Conservation (phyloP, 2,797 vertebrate species). For the Xenentodon cancila region DNA sequence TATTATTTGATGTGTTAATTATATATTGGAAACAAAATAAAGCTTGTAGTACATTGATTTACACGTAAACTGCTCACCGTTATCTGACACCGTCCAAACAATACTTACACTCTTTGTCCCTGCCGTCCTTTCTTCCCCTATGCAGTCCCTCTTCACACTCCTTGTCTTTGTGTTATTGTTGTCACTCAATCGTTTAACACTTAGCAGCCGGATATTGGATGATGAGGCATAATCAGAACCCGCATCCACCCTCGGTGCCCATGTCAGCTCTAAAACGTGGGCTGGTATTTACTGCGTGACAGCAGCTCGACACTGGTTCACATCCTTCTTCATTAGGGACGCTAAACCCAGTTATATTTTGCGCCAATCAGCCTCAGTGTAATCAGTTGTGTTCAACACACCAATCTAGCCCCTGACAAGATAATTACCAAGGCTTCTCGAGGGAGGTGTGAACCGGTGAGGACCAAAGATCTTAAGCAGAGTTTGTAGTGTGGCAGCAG, state of each 20-base stretch:
- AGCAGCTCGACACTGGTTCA: slow-evolving; percentile 57
- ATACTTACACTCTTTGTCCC: background rate
- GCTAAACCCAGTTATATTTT: slow-evolving; percentile 69
- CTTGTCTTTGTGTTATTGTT: slow-evolving; percentile 14
- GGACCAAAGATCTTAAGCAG: slow-evolving; percentile 14
- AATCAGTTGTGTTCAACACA: slow-evolving; percentile 68
- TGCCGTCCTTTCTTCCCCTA: background rate
- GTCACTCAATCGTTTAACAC: slow-evolving; percentile 22
- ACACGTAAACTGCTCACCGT: too few relatives aligned
- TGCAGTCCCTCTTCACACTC: background rate
- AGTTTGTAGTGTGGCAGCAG: slow-evolving; percentile 18
- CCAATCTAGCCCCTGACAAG: slow-evolving; percentile 68
- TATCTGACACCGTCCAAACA: too few relatives aligned
- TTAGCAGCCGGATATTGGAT: slow-evolving; percentile 42
- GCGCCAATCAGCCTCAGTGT: slow-evolving; percentile 57
- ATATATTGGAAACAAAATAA: too few relatives aligned
- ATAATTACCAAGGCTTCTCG: slow-evolving; percentile 70
- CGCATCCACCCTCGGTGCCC: slow-evolving; percentile 25
- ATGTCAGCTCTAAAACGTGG: slow-evolving; percentile 43
- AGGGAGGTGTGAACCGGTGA: slow-evolving; percentile 26
- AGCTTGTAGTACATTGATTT: too few relatives aligned
- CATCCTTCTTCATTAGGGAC: slow-evolving; percentile 72
- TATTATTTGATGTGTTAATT: too few relatives aligned
- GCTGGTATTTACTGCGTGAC: slow-evolving; percentile 58
- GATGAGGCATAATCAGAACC: slow-evolving; percentile 44